These are phyloP conservation scores for Scaptomyza flava DNA, from an alignment of 2,888 invertebrate species.

Conservation along the genomic window DNA sequence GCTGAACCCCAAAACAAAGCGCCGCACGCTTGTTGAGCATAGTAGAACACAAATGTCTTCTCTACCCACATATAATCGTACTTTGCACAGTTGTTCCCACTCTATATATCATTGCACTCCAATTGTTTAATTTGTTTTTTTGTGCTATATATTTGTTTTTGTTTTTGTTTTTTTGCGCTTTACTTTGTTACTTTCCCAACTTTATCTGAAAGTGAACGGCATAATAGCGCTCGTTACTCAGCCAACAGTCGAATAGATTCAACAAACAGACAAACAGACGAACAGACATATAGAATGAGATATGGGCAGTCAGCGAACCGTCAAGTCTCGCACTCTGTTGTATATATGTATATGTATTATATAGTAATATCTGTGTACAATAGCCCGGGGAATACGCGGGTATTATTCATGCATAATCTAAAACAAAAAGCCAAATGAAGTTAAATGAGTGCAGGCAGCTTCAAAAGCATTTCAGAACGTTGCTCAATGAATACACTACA, in stretches of 20 bases:
- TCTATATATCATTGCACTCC: slow-evolving; percentile 65
- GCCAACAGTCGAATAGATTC: slow-evolving; percentile 31
- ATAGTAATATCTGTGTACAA: slow-evolving; percentile 33
- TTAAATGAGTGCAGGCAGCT: slow-evolving; percentile 75
- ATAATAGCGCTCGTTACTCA: slow-evolving; percentile 49
- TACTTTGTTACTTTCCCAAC: slow-evolving; percentile 72
- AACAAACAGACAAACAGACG: slow-evolving; percentile 14
- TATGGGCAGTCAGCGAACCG: slow-evolving; percentile 56
- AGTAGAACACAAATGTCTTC: slow-evolving; percentile 60
- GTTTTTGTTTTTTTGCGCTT: too few relatives aligned
- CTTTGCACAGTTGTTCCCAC: slow-evolving; percentile 53
- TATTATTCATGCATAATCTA: slow-evolving; percentile 62
- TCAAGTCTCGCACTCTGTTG: slow-evolving; percentile 44
- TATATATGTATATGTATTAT: not conserved
- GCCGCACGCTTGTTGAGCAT: slow-evolving; percentile 21
- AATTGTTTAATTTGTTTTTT: slow-evolving; percentile 72
- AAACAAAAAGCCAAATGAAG: slow-evolving; percentile 75
- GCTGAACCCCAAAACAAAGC: slow-evolving; percentile 45
- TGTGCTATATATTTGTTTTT: slow-evolving; percentile 39
- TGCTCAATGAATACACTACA: slow-evolving; percentile 28
- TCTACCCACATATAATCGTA: slow-evolving; percentile 44
- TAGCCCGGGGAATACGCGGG: slow-evolving; percentile 48
- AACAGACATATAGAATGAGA: slow-evolving; percentile 9
- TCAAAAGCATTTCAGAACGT: slow-evolving; percentile 42
- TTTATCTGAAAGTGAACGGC: slow-evolving; percentile 78